phyloP scores from a whole-genome alignment of 2,888 invertebrate genomes.

The Macrophya alboannulata region DNA sequence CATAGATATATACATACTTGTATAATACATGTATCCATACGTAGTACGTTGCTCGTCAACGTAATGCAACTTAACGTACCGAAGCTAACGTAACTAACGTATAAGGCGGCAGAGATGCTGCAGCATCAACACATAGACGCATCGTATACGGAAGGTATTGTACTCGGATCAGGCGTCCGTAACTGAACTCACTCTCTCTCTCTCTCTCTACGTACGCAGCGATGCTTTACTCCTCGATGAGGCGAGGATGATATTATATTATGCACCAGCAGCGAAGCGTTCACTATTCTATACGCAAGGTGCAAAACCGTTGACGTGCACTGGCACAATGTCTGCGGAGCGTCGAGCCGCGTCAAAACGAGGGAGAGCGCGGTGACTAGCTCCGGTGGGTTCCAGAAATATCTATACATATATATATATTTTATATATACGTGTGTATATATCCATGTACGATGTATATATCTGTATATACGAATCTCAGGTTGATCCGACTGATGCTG shows the following conservation, averaged over 20 bases:
- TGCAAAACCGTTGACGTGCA: conserved; percentile 44
- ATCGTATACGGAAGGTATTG: neutral
- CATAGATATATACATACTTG: too few relatives aligned
- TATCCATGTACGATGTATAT: neutral
- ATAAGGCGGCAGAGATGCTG: neutral
- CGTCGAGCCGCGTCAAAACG: neutral
- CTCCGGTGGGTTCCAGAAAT: neutral
- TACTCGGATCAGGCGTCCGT: conserved; percentile 24
- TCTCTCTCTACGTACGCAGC: neutral
- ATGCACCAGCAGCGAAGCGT: conserved; percentile 50
- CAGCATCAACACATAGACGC: neutral
- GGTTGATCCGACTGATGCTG: conserved; percentile 4
- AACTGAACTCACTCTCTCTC: conserved; percentile 1
- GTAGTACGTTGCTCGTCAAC: conserved; percentile 9
- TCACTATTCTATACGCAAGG: neutral
- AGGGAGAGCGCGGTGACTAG: neutral
- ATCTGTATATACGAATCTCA: neutral
- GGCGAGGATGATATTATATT: conserved; percentile 52
- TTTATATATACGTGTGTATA: neutral
- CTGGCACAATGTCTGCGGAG: neutral
- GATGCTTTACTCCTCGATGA: conserved; percentile 40
- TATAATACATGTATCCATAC: neutral
- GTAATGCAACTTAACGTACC: conserved; percentile 43
- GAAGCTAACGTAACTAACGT: neutral
- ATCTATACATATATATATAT: neutral